Evolutionary conservation across 2,888 invertebrate species (phyloP), one percentile per base, ranked within the genome.

Genomic region (Stratiomys singularior): DNA sequence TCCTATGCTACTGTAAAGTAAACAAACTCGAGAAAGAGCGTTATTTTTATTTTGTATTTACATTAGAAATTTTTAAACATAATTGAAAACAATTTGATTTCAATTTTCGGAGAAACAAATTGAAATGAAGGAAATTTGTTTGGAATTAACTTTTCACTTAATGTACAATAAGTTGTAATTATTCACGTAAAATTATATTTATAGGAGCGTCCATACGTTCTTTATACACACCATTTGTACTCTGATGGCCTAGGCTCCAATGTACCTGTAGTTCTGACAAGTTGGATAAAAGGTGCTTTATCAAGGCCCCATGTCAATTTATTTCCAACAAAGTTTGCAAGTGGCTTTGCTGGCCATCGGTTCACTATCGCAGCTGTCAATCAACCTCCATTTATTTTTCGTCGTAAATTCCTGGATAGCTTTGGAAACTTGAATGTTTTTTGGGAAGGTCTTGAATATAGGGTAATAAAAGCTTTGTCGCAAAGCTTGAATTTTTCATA

Each of bases 211-310:
- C 91, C 93, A 15, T 93, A 90, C 84, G 92, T 94, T 81, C 85
- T 94, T 71, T 94, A 93, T 83, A 94, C 94, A 0, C 94, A 94
- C 84, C 89, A 90, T 81, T 85, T 94, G 56, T 94, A 91, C 83
- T 89, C 90, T 0, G 94, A 94, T 85, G 93, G 93, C 1, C 86
- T 94, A 81, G 94, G 94, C 28, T 90, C 92, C 0, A 94, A 93
- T 83, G 86, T 86, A 67, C 91, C 93, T 0, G 83, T 90, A 25
- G 91, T 94, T 0, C 82, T 94, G 11, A 93, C 91, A 25, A 93
- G 94, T 37, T 95, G 94, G 94, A 87, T 89, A 1, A 90, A 89
- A 66, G 90, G 90, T 37, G 89, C 88, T 67, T 89, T 92, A 79
- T 91, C 93, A 1, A 89, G 91, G 79, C 88, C 89, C 0, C 85